Base-by-base conservation (phyloP, 2,888 invertebrate genomes). In the Matsumyia berberina region DNA sequence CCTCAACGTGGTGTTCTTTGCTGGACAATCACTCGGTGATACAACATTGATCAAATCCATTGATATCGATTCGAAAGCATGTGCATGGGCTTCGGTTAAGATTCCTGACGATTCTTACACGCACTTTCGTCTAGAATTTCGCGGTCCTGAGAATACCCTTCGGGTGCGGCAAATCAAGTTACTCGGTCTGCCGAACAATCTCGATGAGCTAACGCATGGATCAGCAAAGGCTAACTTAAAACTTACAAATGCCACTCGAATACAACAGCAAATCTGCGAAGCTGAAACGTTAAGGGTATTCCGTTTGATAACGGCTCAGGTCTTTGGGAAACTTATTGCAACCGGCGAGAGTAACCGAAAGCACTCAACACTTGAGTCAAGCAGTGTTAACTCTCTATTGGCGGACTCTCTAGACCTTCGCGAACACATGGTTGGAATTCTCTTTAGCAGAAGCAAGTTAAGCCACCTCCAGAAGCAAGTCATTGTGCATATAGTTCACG, bases 391-490 rank as follows among this genome's bases (percentile, higher is more conserved):
- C 88, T 91, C 85, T 67, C 89, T 91, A 86, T 82, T 92, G 5
- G 92, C 91, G 0, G 92, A 92, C 78, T 94, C 94, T 24, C 93
- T 95, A 57, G 97, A 97, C 89, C 93, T 99, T 6, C 94, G 98
- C 49, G 98, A 98, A 89, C 98, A 98, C 90, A 97, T 99, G 94
- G 98, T 98, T 51, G 98, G 98, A 80, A 98, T 99, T 88, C 93
- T 99, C 55, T 99, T 98, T 91, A 97, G 97, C 74, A 94, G 98
- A 58, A 97, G 97, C 90, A 98, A 98, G 91, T 93, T 99, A 24
- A 98, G 98, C 0, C 96, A 97, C 88, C 93, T 98, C 66, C 98
- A 98, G 91, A 97, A 97, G 91, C 97, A 97, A 93, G 97, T 97
- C 11, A 97, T 97, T 91, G 94, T 96, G 0, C 97, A 97, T 90